phyloP scores from a whole-genome alignment of 1,140 invertebrate species.

The Aphis gossypii region DNA sequence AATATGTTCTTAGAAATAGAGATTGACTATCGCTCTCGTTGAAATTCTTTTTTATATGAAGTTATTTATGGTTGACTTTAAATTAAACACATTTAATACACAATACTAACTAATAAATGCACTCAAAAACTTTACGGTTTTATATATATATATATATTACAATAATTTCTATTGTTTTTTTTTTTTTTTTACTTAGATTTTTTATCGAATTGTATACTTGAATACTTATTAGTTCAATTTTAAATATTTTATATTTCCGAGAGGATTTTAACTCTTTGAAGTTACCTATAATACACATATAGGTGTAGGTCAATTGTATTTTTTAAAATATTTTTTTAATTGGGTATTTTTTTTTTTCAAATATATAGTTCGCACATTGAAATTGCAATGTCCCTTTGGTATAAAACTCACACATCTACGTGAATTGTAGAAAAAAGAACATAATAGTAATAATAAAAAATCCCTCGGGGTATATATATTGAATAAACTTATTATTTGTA shows the following conservation, averaged over 20 bases:
- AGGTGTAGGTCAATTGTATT: not conserved
- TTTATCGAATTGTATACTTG: not conserved
- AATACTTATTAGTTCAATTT: not conserved
- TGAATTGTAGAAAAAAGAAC: not conserved
- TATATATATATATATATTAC: too few relatives aligned
- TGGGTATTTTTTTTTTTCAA: not conserved
- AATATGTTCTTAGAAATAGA: too few relatives aligned
- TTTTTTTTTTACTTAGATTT: not conserved
- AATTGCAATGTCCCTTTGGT: not conserved
- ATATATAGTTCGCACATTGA: not conserved
- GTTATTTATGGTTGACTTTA: not conserved
- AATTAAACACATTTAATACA: not conserved
- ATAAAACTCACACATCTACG: not conserved
- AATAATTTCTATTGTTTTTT: not conserved
- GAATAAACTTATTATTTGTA: not conserved
- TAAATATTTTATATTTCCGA: not conserved
- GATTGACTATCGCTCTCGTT: not conserved
- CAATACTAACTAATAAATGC: not conserved
- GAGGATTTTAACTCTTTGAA: not conserved
- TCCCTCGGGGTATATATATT: not conserved
- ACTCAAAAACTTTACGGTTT: not conserved
- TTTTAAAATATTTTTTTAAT: not conserved
- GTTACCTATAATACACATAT: not conserved
- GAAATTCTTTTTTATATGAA: not conserved
- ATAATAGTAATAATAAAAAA: slow-evolving; percentile 9